Conservation (phyloP, 1,140 invertebrate genomes). For the Lamellibrachia luymesi region DNA sequence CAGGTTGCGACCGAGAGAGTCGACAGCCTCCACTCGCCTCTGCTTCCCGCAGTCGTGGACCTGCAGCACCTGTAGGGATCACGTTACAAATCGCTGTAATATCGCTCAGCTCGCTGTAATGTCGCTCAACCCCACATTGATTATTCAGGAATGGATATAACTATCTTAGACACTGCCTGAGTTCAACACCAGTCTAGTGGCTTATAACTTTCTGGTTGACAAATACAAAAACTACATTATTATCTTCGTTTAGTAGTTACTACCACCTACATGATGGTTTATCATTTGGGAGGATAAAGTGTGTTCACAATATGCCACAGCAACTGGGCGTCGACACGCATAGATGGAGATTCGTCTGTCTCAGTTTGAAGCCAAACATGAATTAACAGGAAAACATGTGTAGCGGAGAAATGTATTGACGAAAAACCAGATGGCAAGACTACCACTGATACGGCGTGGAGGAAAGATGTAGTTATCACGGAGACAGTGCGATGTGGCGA, state of each 20-base stretch:
- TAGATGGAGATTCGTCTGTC: not conserved
- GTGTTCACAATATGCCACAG: not conserved
- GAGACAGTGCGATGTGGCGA: not conserved
- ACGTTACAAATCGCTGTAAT: not conserved
- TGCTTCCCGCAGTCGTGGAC: conserved; percentile 14
- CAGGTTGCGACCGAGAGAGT: conserved; percentile 10
- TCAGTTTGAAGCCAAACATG: not conserved
- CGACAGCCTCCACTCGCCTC: conserved; percentile 12
- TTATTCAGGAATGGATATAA: not conserved
- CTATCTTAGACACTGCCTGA: not conserved
- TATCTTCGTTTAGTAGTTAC: not conserved
- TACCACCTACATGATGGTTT: not conserved
- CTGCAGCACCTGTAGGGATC: conserved; percentile 15
- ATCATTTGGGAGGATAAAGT: not conserved
- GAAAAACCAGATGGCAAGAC: not conserved
- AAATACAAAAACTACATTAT: not conserved
- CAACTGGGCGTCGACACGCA: not conserved
- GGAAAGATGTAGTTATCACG: not conserved
- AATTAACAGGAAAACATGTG: not conserved
- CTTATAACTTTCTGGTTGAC: not conserved
- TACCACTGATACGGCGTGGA: not conserved
- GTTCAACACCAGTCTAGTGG: not conserved
- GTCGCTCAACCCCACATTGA: not conserved
- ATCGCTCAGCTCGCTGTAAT: not conserved
- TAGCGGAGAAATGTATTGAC: not conserved